These are phyloP conservation scores for Acromyrmex echinatior DNA, from an alignment of 1,140 invertebrate genomes.

Conservation along the genomic window DNA sequence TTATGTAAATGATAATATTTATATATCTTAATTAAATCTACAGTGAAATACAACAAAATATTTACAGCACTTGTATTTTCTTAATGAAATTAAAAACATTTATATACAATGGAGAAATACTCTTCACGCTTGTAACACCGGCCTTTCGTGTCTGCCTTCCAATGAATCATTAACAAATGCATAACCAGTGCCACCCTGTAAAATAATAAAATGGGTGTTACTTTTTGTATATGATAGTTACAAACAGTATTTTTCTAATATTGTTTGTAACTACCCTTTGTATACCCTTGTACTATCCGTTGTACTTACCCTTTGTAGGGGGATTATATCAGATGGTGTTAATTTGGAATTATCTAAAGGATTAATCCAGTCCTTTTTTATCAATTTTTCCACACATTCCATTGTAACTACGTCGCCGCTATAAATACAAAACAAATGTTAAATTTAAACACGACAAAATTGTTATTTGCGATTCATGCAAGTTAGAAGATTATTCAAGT, in stretches of 20 bases:
- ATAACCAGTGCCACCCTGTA: constrained; percentile 97
- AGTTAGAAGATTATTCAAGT: neutral
- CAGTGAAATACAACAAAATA: neutral
- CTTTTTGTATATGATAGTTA: neutral
- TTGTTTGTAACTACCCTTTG: neutral
- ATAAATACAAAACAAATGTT: constrained; percentile 73
- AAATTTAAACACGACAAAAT: neutral
- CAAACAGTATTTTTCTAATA: neutral
- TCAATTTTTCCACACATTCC: constrained; percentile 98
- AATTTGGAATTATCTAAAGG: constrained; percentile 96
- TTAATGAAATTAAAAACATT: neutral
- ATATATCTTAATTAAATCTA: neutral
- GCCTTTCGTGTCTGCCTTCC: constrained; percentile 94
- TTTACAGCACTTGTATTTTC: neutral
- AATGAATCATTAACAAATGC: constrained; percentile 94
- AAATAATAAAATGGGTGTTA: constrained; percentile 75
- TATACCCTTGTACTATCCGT: no score
- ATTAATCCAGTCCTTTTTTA: constrained; percentile 99
- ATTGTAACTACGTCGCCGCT: constrained; percentile 98
- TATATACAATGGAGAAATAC: neutral
- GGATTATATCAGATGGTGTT: constrained; percentile 97
- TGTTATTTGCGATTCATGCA: neutral
- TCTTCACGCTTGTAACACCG: constrained; percentile 92
- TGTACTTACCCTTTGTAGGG: constrained; percentile 92
- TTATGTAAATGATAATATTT: no score